Percentiles rank a stretch among this genome's conserved stretches.
Evolutionary conservation across 1,140 invertebrate species (phyloP).

Genomic region (Magallana angulata): DNA sequence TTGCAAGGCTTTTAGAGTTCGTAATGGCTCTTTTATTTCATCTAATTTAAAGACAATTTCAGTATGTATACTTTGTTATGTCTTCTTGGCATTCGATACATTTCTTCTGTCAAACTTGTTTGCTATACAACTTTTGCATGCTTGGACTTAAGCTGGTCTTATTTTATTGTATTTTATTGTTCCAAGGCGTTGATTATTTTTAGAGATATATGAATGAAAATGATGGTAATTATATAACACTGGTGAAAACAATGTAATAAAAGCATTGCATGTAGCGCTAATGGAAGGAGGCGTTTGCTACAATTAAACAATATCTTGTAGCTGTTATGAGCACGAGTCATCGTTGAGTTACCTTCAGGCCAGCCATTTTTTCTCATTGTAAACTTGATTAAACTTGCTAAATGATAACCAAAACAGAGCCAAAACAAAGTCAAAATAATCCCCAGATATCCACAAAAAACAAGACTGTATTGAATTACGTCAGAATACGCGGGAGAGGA

Average conservation of each 20-base stretch:
- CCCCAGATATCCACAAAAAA: neutral
- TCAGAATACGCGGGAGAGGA: neutral
- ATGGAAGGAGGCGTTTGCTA: neutral
- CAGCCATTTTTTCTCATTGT: neutral
- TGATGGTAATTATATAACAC: neutral
- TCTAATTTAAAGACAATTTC: too few relatives aligned
- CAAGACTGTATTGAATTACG: slow-evolving; percentile 16
- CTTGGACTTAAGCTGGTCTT: too few relatives aligned
- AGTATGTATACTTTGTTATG: too few relatives aligned
- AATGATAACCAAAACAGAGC: slow-evolving; percentile 5
- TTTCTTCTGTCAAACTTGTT: too few relatives aligned
- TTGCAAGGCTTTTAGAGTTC: too few relatives aligned
- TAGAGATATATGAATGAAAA: neutral
- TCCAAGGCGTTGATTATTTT: too few relatives aligned
- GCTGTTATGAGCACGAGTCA: neutral
- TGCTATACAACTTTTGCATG: too few relatives aligned
- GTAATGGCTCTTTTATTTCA: too few relatives aligned
- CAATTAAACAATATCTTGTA: neutral
- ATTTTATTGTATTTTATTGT: too few relatives aligned
- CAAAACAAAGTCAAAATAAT: slow-evolving; percentile 4
- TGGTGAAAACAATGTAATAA: neutral
- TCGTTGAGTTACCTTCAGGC: neutral
- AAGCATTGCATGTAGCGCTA: neutral
- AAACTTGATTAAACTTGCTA: slow-evolving; percentile 12
- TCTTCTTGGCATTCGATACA: too few relatives aligned